A percentile compares a stretch with the other conserved stretches of the same genome.
phyloP scores from a whole-genome alignment of 2,888 invertebrate genomes.

The Diabrotica balteata region DNA sequence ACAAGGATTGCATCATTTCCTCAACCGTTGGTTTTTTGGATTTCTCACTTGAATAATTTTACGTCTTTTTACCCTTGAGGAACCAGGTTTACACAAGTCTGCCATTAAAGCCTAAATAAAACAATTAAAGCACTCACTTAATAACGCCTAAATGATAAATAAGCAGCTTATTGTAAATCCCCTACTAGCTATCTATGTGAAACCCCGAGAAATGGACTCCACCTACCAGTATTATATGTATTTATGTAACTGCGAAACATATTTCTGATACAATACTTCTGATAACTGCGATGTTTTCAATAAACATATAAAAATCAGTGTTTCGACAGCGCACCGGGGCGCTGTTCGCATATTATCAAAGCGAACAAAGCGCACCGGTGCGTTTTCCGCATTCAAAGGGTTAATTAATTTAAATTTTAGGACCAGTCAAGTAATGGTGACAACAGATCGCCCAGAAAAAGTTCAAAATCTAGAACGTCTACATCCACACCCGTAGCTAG shows the following conservation, averaged over 20 bases:
- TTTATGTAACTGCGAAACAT: background rate
- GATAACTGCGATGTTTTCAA: background rate
- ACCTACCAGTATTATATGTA: background rate
- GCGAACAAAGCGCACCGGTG: background rate
- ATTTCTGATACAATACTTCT: background rate
- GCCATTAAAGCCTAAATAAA: background rate
- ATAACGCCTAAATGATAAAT: background rate
- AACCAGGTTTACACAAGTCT: background rate
- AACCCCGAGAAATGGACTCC: too few relatives aligned
- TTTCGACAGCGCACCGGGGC: background rate
- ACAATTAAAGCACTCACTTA: background rate
- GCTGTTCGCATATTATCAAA: background rate
- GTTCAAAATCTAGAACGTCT: slow-evolving; percentile 64
- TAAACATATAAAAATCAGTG: background rate
- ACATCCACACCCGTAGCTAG: slow-evolving; percentile 56
- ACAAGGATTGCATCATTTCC: background rate
- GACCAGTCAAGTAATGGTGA: slow-evolving; percentile 67
- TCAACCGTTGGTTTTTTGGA: background rate
- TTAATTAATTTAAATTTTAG: background rate
- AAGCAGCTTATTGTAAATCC: background rate
- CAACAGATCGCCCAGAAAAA: slow-evolving; percentile 75
- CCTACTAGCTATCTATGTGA: too few relatives aligned
- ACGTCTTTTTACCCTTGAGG: background rate
- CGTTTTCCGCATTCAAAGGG: background rate
- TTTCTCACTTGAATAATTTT: background rate